Evolutionary conservation across 2,113 vertebrate species (phyloP).

Genomic region (Anser brachyrhynchus): DNA sequence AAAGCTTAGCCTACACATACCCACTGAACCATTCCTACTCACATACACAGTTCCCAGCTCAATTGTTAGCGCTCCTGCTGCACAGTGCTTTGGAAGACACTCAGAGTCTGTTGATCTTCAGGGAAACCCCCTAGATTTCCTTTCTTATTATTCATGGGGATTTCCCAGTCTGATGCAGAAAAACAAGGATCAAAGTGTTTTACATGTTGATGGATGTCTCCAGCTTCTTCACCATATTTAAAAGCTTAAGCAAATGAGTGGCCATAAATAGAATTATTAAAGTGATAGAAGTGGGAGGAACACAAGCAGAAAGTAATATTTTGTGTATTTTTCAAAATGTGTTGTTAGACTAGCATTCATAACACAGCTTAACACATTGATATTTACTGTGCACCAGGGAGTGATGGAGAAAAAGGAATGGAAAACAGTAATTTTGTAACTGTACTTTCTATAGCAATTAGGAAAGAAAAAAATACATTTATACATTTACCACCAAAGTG

Average conservation of each 20-base stretch:
- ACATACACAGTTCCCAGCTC: background rate
- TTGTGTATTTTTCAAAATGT: background rate
- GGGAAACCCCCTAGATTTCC: constrained; percentile 71
- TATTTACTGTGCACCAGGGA: background rate
- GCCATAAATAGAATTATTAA: background rate
- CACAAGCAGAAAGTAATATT: background rate
- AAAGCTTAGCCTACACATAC: background rate
- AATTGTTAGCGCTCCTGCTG: background rate
- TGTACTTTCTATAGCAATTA: background rate
- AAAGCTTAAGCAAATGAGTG: background rate
- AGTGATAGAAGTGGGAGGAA: background rate
- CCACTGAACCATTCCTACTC: background rate
- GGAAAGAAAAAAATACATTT: background rate
- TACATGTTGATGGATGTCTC: background rate
- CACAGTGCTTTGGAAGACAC: background rate
- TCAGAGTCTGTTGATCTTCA: background rate
- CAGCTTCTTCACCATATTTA: constrained; percentile 3
- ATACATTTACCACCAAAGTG: background rate
- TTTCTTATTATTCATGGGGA: constrained; percentile 58
- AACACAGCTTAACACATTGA: background rate
- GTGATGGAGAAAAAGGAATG: background rate
- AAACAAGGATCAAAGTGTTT: constrained; percentile 41
- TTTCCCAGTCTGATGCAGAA: constrained; percentile 52
- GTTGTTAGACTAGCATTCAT: background rate
- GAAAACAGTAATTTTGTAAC: background rate